Evolutionary conservation across 2,113 vertebrate genomes (phyloP), one percentile per base, ranked within the genome.

Genomic region (Leptobrachium ailaonicum): DNA sequence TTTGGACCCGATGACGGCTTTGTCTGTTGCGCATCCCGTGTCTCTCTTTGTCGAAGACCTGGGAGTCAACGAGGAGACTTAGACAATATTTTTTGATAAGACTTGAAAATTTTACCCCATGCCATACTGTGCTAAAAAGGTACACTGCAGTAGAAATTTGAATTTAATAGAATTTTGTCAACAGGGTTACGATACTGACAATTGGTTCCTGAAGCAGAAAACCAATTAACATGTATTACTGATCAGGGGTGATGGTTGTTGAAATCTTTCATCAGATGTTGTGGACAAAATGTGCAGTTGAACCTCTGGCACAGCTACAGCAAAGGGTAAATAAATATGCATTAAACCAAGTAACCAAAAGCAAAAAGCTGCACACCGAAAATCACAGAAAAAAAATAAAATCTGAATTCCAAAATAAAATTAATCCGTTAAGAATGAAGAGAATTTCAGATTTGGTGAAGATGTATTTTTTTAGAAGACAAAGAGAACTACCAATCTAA

Each of bases 11-110:
- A 87, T 41, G 82, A 89, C 0, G 89, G 89, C 8, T 93, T 71
- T 6, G 92, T 88, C n/a, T 88, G 92, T 8, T 90, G 83, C 54
- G 88, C 83, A 71, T 96, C 95, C 14, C 83, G 87, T 0, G 45
- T 63, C 0, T 75, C 83, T 66, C 85, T 87, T 42, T 83, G 14
- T n/a, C 84, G 89, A 44, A 64, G 56, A 82, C 91, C 93, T 94
- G 70, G 0, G 7, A 41, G 13, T 43, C 45, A 76, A 5, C 41
- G n/a, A 10, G n/a, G 66, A 53, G 41, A 9, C 3, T 2, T 60
- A 2, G 11, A 14, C 3, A 60, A 3, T 60, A 60, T 12, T 13
- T 2, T 60, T 1, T 60, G 10, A 60, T 13, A 60, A 60, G 3
- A 60, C 4, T 4, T 60, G 1, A 60, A 60, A 50, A 64, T 41